Evolutionary conservation across 2,113 vertebrate genomes (phyloP).

Genomic region (Lontra canadensis): DNA sequence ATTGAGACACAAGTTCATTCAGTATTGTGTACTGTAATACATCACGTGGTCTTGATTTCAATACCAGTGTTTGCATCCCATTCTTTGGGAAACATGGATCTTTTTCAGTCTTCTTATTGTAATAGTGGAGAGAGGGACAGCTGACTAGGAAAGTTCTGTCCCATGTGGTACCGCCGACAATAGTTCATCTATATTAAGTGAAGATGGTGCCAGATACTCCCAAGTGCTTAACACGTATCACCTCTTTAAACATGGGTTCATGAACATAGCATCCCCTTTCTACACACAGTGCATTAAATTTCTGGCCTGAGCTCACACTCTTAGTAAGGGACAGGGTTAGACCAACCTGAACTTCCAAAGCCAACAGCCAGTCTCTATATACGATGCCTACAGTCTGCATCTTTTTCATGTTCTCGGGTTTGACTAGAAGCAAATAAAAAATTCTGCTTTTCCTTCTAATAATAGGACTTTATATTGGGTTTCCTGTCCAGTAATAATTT

Average conservation of each 20-base stretch:
- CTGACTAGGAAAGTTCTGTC: background rate
- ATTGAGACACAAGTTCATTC: background rate
- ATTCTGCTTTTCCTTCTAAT: conserved; percentile 7
- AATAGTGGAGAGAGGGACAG: background rate
- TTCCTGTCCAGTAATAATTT: background rate
- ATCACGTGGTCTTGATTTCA: background rate
- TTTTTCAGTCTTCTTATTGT: background rate
- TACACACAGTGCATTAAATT: background rate
- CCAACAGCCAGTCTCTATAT: background rate
- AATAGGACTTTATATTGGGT: background rate
- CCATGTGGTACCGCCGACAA: background rate
- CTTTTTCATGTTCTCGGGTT: background rate
- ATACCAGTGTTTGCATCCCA: background rate
- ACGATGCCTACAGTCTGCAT: background rate
- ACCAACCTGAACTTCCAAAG: background rate
- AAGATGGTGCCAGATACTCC: rapidly evolving
- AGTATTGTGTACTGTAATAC: background rate
- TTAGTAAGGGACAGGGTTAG: background rate
- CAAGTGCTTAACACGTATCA: rapidly evolving
- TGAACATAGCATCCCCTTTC: background rate
- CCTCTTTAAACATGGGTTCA: background rate
- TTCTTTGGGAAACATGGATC: background rate
- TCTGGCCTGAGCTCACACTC: background rate
- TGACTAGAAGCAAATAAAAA: background rate
- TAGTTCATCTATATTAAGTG: background rate